These are phyloP conservation scores for Oreochromis spilurus DNA, from an alignment of 2,113 vertebrate species.

Conservation along the genomic window DNA sequence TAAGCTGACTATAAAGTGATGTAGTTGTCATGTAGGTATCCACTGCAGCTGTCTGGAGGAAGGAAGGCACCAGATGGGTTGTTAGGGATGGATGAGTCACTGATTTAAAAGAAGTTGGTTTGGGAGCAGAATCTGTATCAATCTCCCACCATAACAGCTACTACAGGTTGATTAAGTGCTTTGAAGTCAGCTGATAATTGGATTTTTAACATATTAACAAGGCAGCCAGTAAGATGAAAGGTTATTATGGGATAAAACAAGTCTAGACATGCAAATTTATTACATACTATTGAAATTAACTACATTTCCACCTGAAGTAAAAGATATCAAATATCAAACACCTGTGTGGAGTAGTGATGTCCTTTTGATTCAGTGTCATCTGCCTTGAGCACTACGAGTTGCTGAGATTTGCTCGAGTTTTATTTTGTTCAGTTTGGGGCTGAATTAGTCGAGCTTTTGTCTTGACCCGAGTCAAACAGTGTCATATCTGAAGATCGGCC, in stretches of 20 bases:
- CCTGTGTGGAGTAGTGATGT: not conserved
- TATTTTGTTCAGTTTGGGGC: not conserved
- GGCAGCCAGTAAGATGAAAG: not conserved
- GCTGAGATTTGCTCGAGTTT: not conserved
- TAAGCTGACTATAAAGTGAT: not conserved
- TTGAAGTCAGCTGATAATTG: constrained; percentile 28
- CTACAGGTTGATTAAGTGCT: not conserved
- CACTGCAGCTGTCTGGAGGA: not conserved
- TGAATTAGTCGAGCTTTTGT: not conserved
- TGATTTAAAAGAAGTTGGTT: constrained; percentile 3
- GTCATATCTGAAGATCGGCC: not conserved
- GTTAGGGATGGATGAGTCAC: constrained; percentile 15
- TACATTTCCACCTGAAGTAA: not conserved
- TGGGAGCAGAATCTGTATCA: not conserved
- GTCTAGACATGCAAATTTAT: not conserved
- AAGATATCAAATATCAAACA: not conserved
- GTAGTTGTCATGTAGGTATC: not conserved
- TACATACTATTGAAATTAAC: not conserved
- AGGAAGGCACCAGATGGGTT: constrained; percentile 12
- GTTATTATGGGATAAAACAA: not conserved
- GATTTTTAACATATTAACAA: constrained; percentile 8
- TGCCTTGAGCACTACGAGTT: not conserved
- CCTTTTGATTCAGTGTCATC: not conserved
- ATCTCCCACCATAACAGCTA: not conserved
- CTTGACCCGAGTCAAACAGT: not conserved